Base-by-base conservation (phyloP, 2,113 vertebrate genomes). In the Regulus satrapa region DNA sequence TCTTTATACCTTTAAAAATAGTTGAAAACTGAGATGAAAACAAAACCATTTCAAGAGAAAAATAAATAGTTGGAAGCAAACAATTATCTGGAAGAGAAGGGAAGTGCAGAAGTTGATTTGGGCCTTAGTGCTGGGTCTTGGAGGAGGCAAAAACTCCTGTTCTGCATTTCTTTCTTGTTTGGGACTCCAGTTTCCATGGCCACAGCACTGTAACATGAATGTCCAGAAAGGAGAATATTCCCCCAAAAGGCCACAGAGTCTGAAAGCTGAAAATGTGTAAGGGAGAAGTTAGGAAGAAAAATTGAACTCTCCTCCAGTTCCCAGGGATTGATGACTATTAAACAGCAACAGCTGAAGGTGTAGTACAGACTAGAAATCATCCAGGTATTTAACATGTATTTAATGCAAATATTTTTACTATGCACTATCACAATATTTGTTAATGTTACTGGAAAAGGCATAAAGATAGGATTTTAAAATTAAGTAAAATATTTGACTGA, bases 1-100 rank as follows among this genome's bases (percentile, higher is more conserved):
- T 97, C 97, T 97, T 94, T 95, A 89, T 72, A 88, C 89, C 45
- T 93, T 94, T 94, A 82, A 88, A 92, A 95, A 66, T 12, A 91
- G 71, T 49, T 88, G 76, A 75, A 89, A 90, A 59, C 43, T 56
- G n/a, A 75, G 74, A 80, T 34, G n/a, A 68, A 76, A 91, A 63
- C 54, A 2, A 85, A 64, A 34, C 54, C 19, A 32, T 56, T 85
- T 56, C 36, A 76, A 69, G 9, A 56, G 79, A 91, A 59, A 84
- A 91, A 67, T 54, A 88, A 77, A 80, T 52, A 67, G 14, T 80
- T 85, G 69, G 58, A 83, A 55, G 51, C 28, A 72, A 75, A 89
- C 83, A 95, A 84, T 95, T 85, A 41, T 86, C 94, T 75, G 32
- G 48, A 21, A 73, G 80, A 59, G 79, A 67, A 52, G 28, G 36